phyloP scores from a whole-genome alignment of 2,113 vertebrate species.

The Marmota monax region DNA sequence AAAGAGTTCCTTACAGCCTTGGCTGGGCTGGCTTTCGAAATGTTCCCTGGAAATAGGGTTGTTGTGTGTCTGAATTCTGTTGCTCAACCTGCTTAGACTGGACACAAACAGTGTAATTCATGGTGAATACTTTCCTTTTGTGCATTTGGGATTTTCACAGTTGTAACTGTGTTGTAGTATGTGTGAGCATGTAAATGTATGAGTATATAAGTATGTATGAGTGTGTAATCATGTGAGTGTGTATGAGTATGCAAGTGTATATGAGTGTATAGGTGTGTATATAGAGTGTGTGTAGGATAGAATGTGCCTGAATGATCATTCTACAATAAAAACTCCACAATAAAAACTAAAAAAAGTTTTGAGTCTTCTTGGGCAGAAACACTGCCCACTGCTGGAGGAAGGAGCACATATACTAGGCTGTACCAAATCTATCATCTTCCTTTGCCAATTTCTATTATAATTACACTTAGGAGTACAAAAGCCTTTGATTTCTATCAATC shows the following conservation, averaged over 20 bases:
- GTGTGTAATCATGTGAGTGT: too few species aligned
- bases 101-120: neutral
- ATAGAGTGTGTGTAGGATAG: neutral
- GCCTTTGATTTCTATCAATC: neutral
- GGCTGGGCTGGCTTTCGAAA: neutral
- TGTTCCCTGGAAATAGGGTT: neutral
- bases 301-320: neutral
- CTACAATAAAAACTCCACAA: neutral
- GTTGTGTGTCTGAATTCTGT: neutral
- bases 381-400: neutral
- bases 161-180: neutral
- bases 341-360: neutral
- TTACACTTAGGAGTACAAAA: neutral
- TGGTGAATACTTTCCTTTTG: neutral
- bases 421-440: neutral
- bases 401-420: neutral
- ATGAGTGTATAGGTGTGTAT: too few species aligned
- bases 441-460: neutral
- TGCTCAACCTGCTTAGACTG: neutral
- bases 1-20: accelerated
- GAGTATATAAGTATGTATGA: too few species aligned
- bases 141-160: neutral
- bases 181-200: too few species aligned
- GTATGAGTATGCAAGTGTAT: too few species aligned
- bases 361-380: neutral